Conservation (phyloP, 2,797 vertebrate species). For the Calcarius lapponicus region DNA sequence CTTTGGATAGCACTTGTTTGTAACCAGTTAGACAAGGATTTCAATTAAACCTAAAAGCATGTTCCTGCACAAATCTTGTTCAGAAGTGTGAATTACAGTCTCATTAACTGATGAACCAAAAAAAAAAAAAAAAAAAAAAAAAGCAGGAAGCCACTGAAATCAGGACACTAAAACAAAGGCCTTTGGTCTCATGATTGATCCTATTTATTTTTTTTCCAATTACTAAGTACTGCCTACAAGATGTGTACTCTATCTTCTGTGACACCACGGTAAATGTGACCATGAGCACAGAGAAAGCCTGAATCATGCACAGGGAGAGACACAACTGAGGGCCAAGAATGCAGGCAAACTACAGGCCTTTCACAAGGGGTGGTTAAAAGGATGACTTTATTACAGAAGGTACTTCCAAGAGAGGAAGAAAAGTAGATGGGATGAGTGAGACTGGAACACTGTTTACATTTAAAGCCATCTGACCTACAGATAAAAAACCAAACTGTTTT, state of each 20-base stretch:
- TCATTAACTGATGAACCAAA: neutral
- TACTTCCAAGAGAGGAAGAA: neutral
- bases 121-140: neutral
- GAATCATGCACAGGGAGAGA: neutral
- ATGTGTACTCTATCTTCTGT: neutral
- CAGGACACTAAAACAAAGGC: neutral
- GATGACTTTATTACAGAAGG: neutral
- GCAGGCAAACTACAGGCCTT: neutral
- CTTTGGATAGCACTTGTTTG: conserved; percentile 1
- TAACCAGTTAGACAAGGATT: neutral
- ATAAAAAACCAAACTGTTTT: neutral
- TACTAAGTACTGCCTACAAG: neutral
- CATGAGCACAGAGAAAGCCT: neutral
- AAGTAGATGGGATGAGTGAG: neutral
- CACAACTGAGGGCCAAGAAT: neutral
- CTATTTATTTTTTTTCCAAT: neutral
- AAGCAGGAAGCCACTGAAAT: neutral
- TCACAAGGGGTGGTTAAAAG: neutral
- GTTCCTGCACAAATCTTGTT: neutral
- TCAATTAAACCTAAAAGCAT: neutral
- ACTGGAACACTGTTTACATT: neutral
- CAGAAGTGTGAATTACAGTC: neutral
- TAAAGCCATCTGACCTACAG: neutral
- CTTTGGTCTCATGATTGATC: neutral
- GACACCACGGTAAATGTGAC: neutral